Conservation (phyloP, 2,113 vertebrate genomes). For the Eclectus roratus region DNA sequence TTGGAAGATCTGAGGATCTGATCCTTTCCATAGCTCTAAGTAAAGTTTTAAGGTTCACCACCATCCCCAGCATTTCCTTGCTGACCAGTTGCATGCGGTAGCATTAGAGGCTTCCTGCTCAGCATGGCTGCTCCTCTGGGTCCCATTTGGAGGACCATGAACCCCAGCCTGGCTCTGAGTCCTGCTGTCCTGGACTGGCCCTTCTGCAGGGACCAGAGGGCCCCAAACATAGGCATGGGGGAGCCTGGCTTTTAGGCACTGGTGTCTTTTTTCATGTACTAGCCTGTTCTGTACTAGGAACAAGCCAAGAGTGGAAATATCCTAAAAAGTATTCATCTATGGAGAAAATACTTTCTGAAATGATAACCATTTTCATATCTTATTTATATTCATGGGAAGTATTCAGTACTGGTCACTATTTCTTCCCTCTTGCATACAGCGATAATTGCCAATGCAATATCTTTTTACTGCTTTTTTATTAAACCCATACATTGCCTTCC, state of each 20-base stretch:
- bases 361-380: neutral
- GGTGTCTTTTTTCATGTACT: neutral
- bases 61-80: neutral
- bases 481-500: slow-evolving; percentile 10
- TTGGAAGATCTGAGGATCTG: neutral
- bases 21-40: neutral
- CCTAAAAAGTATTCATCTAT: neutral
- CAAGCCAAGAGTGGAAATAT: neutral
- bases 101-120: neutral
- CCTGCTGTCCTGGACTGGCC: neutral
- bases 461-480: slow-evolving; percentile 44
- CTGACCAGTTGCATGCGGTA: neutral
- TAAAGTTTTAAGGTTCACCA: neutral
- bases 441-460: neutral
- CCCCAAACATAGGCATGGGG: neutral
- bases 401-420: neutral
- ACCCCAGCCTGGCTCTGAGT: neutral
- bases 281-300: neutral
- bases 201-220: neutral
- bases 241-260: neutral
- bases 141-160: neutral
- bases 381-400: neutral
- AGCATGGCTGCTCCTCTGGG: neutral
- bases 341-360: neutral
- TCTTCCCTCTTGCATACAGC: neutral